These are phyloP conservation scores for Lamprologus speciosus DNA, from an alignment of 2,113 vertebrate species.

Conservation along the genomic window DNA sequence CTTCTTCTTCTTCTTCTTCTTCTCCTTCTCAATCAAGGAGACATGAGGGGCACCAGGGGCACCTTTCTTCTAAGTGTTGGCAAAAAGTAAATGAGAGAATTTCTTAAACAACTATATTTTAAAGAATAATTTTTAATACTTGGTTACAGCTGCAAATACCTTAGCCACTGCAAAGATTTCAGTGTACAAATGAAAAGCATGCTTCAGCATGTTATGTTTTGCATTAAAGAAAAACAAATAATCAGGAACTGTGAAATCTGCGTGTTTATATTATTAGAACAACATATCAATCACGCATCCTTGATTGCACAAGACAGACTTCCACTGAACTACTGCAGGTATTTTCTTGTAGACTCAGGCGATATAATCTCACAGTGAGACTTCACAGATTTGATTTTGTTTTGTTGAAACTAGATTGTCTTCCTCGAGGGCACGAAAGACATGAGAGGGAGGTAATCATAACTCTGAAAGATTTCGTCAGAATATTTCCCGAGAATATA, in stretches of 20 bases:
- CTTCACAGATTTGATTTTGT: background rate
- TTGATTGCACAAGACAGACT: background rate
- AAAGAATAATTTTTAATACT: background rate
- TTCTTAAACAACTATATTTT: background rate
- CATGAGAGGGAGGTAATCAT: background rate
- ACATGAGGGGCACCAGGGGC: background rate
- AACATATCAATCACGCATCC: background rate
- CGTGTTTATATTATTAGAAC: background rate
- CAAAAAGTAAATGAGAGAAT: background rate
- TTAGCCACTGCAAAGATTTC: background rate
- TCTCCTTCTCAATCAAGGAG: background rate
- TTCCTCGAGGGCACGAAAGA: background rate
- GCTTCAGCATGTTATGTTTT: background rate
- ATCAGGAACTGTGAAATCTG: background rate
- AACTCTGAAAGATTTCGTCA: background rate
- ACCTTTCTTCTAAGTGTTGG: background rate
- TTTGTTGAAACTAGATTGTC: background rate
- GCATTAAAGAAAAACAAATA: background rate
- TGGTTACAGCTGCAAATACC: background rate
- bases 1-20: fast-evolving
- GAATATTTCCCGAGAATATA: background rate
- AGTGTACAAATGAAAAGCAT: background rate
- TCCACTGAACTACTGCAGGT: background rate
- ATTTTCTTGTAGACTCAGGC: background rate
- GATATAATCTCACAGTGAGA: background rate